A percentile compares a stretch with the other conserved stretches of the same genome.
These are phyloP conservation scores for Aricia agestis DNA, from an alignment of 1,140 invertebrate genomes.

Conservation along the genomic window DNA sequence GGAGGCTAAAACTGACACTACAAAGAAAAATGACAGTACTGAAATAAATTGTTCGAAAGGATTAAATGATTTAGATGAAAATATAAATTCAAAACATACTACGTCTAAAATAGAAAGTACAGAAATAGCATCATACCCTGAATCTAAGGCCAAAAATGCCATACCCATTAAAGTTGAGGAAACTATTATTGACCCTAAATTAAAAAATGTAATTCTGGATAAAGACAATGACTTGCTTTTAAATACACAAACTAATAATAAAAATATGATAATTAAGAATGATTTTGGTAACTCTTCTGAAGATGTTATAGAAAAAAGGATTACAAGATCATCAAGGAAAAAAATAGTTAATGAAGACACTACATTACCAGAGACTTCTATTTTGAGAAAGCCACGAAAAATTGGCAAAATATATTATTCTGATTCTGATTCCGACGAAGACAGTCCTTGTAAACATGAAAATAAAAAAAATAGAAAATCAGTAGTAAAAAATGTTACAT, in stretches of 20 bases:
- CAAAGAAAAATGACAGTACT: slow-evolving; percentile 11
- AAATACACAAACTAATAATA: neutral
- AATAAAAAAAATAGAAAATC: neutral
- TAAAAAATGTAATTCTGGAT: neutral
- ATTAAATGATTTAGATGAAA: slow-evolving; percentile 7
- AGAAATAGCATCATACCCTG: neutral
- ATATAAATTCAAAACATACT: neutral
- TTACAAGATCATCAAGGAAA: slow-evolving; percentile 11
- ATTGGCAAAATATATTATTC: neutral
- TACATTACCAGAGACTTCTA: neutral
- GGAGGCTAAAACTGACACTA: slow-evolving; percentile 24
- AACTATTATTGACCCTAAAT: slow-evolving; percentile 5
- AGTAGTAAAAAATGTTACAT: neutral
- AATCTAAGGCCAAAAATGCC: slow-evolving; percentile 23
- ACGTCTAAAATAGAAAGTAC: neutral
- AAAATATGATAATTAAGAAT: neutral
- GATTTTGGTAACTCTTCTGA: neutral
- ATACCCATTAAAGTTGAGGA: slow-evolving; percentile 15
- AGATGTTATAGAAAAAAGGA: neutral
- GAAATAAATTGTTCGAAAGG: slow-evolving; percentile 7
- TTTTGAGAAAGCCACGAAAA: too few relatives aligned
- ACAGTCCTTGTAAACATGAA: neutral
- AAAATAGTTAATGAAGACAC: neutral
- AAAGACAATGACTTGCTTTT: neutral
- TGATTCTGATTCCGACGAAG: neutral